A percentile compares a stretch with the other conserved stretches of the same genome.
Evolutionary conservation across 2,797 vertebrate genomes (phyloP).

Genomic region (Glossophaga mutica): DNA sequence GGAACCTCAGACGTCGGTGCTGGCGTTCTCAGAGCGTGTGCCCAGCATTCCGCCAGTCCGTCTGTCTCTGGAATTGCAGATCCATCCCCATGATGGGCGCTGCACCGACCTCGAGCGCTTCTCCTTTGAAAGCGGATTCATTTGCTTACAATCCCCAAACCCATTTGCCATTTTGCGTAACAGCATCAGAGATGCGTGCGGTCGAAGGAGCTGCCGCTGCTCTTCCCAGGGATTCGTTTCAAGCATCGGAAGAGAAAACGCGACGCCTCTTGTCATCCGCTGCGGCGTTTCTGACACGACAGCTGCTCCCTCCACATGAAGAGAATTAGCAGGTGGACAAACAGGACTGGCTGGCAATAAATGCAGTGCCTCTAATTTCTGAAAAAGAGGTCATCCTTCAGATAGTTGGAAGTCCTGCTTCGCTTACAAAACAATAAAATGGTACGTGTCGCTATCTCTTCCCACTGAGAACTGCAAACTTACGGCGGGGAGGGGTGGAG

Average conservation of each 20-base stretch:
- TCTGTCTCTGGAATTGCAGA: neutral
- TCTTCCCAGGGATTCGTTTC: conserved; percentile 51
- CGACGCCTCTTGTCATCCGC: conserved; percentile 46
- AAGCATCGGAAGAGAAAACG: conserved; percentile 60
- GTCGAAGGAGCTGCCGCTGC: neutral
- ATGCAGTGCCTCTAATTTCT: conserved; percentile 47
- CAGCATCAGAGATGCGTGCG: neutral
- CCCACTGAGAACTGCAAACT: neutral
- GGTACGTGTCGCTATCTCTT: neutral
- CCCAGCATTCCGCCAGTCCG: neutral
- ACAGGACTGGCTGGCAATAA: conserved; percentile 40
- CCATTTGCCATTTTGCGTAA: conserved; percentile 56
- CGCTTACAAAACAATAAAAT: neutral
- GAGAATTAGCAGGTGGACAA: conserved; percentile 66
- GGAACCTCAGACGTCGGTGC: neutral
- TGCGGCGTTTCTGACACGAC: conserved; percentile 45
- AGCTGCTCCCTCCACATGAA: conserved; percentile 42
- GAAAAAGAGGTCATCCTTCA: conserved; percentile 51
- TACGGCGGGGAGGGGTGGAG: neutral
- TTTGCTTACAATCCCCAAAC: conserved; percentile 46
- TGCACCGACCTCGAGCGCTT: neutral
- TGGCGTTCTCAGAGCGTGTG: neutral
- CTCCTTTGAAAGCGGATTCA: conserved; percentile 33
- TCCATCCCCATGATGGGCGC: neutral
- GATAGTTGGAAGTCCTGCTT: conserved; percentile 31